phyloP scores from a whole-genome alignment of 2,888 invertebrate genomes.

The Apodemia duryi region DNA sequence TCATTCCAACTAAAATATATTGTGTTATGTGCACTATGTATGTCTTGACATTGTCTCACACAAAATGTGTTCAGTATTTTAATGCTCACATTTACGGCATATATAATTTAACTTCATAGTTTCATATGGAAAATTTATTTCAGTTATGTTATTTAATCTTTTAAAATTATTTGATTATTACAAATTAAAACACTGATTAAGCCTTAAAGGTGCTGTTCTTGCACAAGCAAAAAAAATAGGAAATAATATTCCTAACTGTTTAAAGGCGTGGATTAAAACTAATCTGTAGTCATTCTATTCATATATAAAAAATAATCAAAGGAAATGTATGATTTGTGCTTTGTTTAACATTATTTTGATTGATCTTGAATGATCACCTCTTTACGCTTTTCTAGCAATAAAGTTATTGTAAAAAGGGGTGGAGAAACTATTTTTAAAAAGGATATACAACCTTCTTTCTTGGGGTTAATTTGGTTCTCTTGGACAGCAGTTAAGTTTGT shows the following conservation, averaged over 20 bases:
- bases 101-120: neutral
- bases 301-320: no score
- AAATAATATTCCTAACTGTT: neutral
- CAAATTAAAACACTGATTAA: neutral
- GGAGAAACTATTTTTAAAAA: no score
- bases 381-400: no score
- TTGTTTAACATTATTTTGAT: no score
- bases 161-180: neutral
- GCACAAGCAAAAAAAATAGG: neutral
- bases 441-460: no score
- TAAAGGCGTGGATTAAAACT: neutral
- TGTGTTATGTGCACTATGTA: neutral
- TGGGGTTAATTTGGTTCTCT: no score
- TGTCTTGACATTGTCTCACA: neutral
- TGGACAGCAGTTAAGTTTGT: no score
- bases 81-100: neutral
- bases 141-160: neutral
- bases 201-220: neutral
- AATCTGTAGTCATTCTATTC: no score
- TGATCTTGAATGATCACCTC: no score
- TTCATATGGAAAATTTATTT: constrained; percentile 1
- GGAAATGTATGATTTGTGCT: no score
- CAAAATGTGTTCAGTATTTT: constrained; percentile 7
- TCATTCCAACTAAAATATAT: constrained; percentile 2
- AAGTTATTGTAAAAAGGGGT: no score